These are phyloP conservation scores for Cerastis leucographa DNA, from an alignment of 2,888 invertebrate genomes.

Conservation along the genomic window DNA sequence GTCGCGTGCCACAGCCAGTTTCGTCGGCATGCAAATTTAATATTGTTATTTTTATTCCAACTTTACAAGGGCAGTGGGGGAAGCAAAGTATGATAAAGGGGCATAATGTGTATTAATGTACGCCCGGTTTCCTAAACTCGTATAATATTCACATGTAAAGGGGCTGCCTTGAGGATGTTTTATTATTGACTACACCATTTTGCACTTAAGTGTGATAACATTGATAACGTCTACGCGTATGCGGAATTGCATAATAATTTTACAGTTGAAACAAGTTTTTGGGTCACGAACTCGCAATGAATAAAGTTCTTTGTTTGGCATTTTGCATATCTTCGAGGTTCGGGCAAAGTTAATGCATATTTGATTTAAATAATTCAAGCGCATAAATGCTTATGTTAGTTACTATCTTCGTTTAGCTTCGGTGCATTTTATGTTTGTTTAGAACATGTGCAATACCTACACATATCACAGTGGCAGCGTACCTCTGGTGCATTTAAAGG, in stretches of 20 bases:
- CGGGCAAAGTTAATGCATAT: conserved; percentile 10
- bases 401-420: neutral
- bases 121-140: conserved; percentile 65
- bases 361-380: conserved; percentile 33
- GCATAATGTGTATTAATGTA: conserved; percentile 69
- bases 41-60: conserved; percentile 87
- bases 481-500: conserved; percentile 76
- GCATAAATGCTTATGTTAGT: conserved; percentile 16
- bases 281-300: conserved; percentile 45
- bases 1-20: conserved; percentile 78
- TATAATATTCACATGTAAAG: conserved; percentile 64
- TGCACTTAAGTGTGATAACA: conserved; percentile 60
- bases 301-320: conserved; percentile 43
- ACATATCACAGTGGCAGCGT: conserved; percentile 45
- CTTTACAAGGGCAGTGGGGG: conserved; percentile 88
- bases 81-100: conserved; percentile 81
- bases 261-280: conserved; percentile 55
- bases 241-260: conserved; percentile 55
- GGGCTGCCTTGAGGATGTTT: conserved; percentile 61
- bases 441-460: conserved; percentile 35
- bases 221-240: conserved; percentile 43
- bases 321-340: conserved; percentile 44
- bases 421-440: conserved; percentile 29
- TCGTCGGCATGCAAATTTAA: conserved; percentile 88
- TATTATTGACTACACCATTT: conserved; percentile 67